Evolutionary conservation across 2,888 invertebrate genomes (phyloP), one percentile per base, ranked within the genome.

Genomic region (Dicranocentrus wangi): DNA sequence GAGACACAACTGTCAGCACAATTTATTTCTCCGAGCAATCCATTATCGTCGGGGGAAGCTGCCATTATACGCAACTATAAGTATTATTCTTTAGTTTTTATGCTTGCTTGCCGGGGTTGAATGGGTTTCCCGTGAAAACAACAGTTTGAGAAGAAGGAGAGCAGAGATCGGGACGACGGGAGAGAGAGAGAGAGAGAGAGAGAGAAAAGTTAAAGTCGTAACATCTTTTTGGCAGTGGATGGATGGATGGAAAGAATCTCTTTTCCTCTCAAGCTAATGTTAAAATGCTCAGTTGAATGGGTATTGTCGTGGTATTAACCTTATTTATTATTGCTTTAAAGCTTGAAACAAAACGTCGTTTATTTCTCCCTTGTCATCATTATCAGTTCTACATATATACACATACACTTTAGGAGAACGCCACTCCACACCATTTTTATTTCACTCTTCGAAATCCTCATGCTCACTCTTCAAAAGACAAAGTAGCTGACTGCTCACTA

Each of bases 301-400:
- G 75, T 81, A 81, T 81, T 81, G 81, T 81, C 70, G 61, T 73
- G 55, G 80, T 53, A 73, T 80, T 80, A 81, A 73, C 69, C 70
- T 75, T 81, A 75, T 81, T 81, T 81, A 81, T 81, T 81, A 73
- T 81, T 81, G 61, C 65, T 81, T 63, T 75, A 81, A 81, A 81
- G 75, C 75, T 55, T 65, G 70, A 81, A 75, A 81, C 81, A 81
- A 81, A 81, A 81, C 81, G 75, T 73, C 75, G 75, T 75, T 81
- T 75, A 81, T 81, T 81, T 80, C 68, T 47, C 19, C 42, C 43
- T 65, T 78, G 69, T 65, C 75, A 53, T 65, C 75, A 43, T 81
- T 51, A 72, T 75, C 55, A 51, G 10, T 55, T 21, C 23, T 55
- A n/a, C n/a, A n/a, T 23, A 7, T 23, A 15, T 19, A 55, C 55